Evolutionary conservation across 1,140 invertebrate genomes (phyloP).

Genomic region (Dendrolimus kikuchii): DNA sequence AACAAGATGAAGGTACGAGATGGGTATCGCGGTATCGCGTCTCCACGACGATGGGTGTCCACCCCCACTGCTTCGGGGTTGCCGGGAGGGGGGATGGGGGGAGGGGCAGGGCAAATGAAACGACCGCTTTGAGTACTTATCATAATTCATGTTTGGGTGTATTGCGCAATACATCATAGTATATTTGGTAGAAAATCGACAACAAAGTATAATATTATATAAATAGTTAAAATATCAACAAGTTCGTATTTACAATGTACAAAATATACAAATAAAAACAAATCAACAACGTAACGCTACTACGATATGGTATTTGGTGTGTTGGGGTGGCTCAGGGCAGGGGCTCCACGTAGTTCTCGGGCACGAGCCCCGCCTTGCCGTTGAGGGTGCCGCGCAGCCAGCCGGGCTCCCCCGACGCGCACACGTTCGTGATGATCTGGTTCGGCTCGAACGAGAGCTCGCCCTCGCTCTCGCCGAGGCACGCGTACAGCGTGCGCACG

Average conservation of each 20-base stretch:
- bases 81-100: too few species aligned
- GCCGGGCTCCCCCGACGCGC: slow-evolving; percentile 92
- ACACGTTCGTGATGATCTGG: slow-evolving; percentile 97
- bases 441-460: slow-evolving; percentile 98
- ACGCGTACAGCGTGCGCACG: slow-evolving; percentile 95
- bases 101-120: too few species aligned
- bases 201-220: slow-evolving; percentile 64
- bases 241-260: slow-evolving; percentile 64
- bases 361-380: slow-evolving; percentile 94
- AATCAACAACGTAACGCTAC: slow-evolving; percentile 38
- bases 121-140: slow-evolving; percentile 1
- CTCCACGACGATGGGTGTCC: too few species aligned
- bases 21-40: too few species aligned
- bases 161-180: slow-evolving; percentile 28
- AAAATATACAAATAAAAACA: slow-evolving; percentile 60
- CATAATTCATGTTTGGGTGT: slow-evolving; percentile 2
- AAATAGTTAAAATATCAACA: slow-evolving; percentile 69
- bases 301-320: slow-evolving; percentile 35
- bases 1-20: too few species aligned
- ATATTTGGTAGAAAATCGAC: slow-evolving; percentile 69
- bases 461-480: slow-evolving; percentile 95
- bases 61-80: too few species aligned
- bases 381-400: slow-evolving; percentile 97
- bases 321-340: slow-evolving; percentile 73
- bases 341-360: slow-evolving; percentile 97